Conservation (phyloP, 1,140 invertebrate species). For the Drosophila triauraria region DNA sequence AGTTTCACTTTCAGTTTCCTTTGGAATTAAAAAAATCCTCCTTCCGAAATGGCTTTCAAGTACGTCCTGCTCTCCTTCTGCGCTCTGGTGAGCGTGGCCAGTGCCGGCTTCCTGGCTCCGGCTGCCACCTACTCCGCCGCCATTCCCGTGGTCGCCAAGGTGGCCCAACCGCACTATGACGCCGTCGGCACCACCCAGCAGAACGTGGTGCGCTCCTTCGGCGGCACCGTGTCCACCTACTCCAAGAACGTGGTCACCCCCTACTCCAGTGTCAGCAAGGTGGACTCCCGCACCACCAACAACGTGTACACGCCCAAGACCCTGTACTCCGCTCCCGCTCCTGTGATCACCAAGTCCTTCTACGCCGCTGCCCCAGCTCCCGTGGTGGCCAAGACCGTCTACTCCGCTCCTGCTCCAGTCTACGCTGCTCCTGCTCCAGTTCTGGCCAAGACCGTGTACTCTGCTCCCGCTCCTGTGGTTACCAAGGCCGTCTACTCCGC, state of each 20-base stretch:
- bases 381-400: constrained; percentile 82
- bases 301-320: constrained; percentile 86
- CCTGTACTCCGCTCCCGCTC: constrained; percentile 76
- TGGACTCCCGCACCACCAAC: constrained; percentile 87
- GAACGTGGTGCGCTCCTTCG: constrained; percentile 86
- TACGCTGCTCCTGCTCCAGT: constrained; percentile 63
- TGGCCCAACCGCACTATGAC: constrained; percentile 85
- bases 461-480: constrained; percentile 78
- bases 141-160: constrained; percentile 73
- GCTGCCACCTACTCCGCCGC: constrained; percentile 64
- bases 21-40: not conserved
- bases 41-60: constrained; percentile 78
- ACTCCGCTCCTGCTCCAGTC: constrained; percentile 49
- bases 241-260: constrained; percentile 88
- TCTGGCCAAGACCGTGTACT: constrained; percentile 73
- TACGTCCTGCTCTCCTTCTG: constrained; percentile 85
- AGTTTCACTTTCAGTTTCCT: constrained; percentile 3
- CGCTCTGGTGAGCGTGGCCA: constrained; percentile 84
- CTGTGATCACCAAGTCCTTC: constrained; percentile 61
- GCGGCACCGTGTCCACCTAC: constrained; percentile 87
- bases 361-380: constrained; percentile 85
- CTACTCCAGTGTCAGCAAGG: constrained; percentile 88
- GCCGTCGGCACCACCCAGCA: constrained; percentile 87
- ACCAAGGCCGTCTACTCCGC: constrained; percentile 64
- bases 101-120: constrained; percentile 80